Base-by-base conservation (phyloP, 2,797 vertebrate species). In the Cottoperca gobio region DNA sequence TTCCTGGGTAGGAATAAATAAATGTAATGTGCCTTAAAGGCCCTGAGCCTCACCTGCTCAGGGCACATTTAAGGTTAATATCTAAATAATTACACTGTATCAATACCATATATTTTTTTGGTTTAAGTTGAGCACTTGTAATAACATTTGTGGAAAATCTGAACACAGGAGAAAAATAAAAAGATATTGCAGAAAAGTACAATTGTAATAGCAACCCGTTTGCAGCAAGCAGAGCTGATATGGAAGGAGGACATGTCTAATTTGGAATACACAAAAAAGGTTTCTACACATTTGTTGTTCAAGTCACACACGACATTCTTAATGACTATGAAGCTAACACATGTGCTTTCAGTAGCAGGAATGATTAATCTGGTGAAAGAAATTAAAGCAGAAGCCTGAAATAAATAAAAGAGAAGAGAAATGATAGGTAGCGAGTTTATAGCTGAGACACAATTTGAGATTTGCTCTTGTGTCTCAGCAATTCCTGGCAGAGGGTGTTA, bases 371-470 rank as follows among this genome's bases (percentile, higher is more conserved):
- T 24, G 28, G 45, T 2, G 8, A 37, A 42, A 70, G 61, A 76
- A 73, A 84, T 77, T 8, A 42, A 76, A 88, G 64, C 73, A 67
- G 64, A 89, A 80, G 37, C 73, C 61, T 64, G 67, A 78, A 83
- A 90, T 79, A 86, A 82, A 90, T 78, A 76, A 70, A 67, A 78
- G 17, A 26, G 39, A 33, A 72, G 70, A 48, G 26, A 43, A 78
- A 78, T 58, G 1, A 28, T 35, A 52, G 37, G 6, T 24, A 6
- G 60, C 31, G 8, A 48, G 26, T 8, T 52, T 39, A 17, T 33
- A 8, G 0, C 28, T 11, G 48, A 77, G 71, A 62, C n/a, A 40
- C 16, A 37, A 65, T 54, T 70, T 50, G 24, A 63, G 42, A 52
- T 67, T 14, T 76, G 21, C 31, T 66, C 19, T 21, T 3, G 33